Evolutionary conservation across 2,797 vertebrate genomes (phyloP).

Genomic region (Halcyon chelicuti): DNA sequence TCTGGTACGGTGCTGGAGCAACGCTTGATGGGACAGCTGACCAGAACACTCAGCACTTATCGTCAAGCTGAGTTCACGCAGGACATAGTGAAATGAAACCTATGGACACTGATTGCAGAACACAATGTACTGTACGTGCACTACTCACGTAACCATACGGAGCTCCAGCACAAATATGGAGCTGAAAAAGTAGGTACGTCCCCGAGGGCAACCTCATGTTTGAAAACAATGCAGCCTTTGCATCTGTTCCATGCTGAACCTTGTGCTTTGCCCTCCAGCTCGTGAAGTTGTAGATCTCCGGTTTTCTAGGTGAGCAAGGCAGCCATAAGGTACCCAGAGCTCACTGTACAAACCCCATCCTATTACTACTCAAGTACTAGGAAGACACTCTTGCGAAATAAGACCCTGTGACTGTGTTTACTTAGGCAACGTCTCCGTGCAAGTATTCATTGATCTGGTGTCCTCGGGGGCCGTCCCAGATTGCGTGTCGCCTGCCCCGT

Average conservation of each 20-base stretch:
- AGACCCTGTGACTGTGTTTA: conserved; percentile 4
- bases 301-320: neutral
- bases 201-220: fast-evolving
- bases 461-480: neutral
- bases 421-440: conserved; percentile 34
- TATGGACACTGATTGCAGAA: conserved; percentile 1
- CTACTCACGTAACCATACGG: neutral
- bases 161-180: neutral
- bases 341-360: neutral
- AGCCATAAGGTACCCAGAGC: neutral
- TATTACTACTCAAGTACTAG: neutral
- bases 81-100: neutral
- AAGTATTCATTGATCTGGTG: conserved; percentile 54
- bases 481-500: neutral
- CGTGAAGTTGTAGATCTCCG: neutral
- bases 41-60: neutral
- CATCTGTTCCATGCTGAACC: neutral
- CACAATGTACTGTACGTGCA: neutral
- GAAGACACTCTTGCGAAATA: neutral
- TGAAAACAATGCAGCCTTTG: neutral
- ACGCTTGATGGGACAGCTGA: neutral
- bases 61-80: fast-evolving
- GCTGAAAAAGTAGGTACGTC: neutral
- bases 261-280: neutral
- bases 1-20: neutral